phyloP scores from a whole-genome alignment of 2,888 invertebrate genomes.

The Ectemnius lituratus region DNA sequence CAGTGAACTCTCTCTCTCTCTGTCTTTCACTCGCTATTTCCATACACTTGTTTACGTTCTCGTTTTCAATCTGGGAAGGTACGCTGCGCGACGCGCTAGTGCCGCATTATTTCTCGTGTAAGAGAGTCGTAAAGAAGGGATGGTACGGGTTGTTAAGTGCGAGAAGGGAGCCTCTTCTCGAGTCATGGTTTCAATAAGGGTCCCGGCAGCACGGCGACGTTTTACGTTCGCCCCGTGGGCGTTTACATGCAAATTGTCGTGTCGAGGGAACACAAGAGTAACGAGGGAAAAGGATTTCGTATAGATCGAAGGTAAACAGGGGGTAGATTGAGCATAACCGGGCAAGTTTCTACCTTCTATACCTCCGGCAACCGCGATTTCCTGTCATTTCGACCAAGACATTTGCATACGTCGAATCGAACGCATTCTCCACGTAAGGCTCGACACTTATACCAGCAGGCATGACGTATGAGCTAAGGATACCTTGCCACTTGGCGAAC shows the following conservation, averaged over 20 bases:
- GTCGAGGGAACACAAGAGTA: constrained; percentile 6
- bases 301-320: constrained; percentile 36
- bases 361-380: constrained; percentile 24
- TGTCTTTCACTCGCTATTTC: background rate
- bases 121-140: background rate
- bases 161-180: constrained; percentile 14
- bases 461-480: constrained; percentile 1
- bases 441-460: background rate
- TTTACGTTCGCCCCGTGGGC: constrained; percentile 6
- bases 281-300: constrained; percentile 17
- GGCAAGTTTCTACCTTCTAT: constrained; percentile 12
- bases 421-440: background rate
- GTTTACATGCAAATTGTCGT: constrained; percentile 41
- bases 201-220: constrained; percentile 7
- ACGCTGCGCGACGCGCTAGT: background rate
- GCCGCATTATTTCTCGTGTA: constrained; percentile 4
- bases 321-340: constrained; percentile 41
- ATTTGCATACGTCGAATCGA: constrained; percentile 28
- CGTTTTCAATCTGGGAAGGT: background rate
- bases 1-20: constrained; percentile 53
- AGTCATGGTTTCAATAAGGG: constrained; percentile 15
- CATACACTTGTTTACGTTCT: background rate
- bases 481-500: background rate
- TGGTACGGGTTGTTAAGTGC: constrained; percentile 12
- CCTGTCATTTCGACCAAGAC: constrained; percentile 33